A percentile compares a stretch with the other conserved stretches of the same genome.
phyloP scores from a whole-genome alignment of 2,113 vertebrate genomes.

The Sphyrna mokarran region DNA sequence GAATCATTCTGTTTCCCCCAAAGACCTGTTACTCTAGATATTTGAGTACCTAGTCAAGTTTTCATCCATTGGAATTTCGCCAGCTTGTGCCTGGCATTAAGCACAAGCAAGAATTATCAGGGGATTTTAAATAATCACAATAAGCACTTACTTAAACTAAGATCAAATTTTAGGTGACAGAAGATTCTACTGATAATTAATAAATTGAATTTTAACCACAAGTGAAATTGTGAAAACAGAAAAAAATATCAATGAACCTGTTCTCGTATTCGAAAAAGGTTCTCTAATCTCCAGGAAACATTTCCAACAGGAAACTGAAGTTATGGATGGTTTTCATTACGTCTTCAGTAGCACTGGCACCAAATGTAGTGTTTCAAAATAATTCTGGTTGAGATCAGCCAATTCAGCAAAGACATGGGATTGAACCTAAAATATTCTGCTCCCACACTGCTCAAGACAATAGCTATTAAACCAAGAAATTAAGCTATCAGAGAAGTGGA shows the following conservation, averaged over 20 bases:
- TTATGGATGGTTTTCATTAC: not conserved
- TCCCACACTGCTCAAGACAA: not conserved
- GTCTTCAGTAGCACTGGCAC: not conserved
- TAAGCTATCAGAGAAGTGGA: not conserved
- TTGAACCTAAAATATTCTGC: not conserved
- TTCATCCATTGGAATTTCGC: no score
- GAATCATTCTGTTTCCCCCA: no score
- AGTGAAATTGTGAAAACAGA: no score
- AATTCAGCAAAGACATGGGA: not conserved
- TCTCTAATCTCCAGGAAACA: not conserved
- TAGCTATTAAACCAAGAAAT: not conserved
- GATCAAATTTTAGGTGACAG: no score
- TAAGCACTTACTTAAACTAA: no score
- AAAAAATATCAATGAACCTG: not conserved
- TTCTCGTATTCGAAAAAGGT: not conserved
- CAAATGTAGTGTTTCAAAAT: not conserved
- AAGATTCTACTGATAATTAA: no score
- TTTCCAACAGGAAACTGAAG: not conserved
- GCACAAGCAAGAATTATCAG: no score
- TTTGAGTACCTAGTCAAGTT: no score
- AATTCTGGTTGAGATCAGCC: not conserved
- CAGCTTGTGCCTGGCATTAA: no score
- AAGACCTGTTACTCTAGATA: no score
- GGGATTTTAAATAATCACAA: no score
- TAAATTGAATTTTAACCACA: no score